Evolutionary conservation across 2,888 invertebrate genomes (phyloP).

Genomic region (Colostygia pectinataria): DNA sequence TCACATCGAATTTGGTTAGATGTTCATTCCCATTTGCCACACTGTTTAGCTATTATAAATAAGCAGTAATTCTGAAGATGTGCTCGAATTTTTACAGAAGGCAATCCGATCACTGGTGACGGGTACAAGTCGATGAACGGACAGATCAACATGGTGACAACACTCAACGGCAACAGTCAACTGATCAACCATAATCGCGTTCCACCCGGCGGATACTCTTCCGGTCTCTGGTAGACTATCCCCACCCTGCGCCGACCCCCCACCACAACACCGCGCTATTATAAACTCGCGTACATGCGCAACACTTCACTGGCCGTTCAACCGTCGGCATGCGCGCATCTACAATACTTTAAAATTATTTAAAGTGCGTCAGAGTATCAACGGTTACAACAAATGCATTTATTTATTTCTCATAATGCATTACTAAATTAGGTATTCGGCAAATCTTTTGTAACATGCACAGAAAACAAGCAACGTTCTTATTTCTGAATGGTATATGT

Average conservation of each 20-base stretch:
- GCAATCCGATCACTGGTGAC: conserved; percentile 83
- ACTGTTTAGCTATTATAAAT: background rate
- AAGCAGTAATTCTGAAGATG: conserved; percentile 5
- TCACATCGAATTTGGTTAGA: conserved; percentile 20
- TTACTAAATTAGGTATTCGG: conserved; percentile 58
- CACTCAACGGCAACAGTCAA: conserved; percentile 69
- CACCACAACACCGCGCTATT: conserved; percentile 36
- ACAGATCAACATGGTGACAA: conserved; percentile 80
- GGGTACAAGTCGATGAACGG: conserved; percentile 83
- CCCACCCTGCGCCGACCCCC: conserved; percentile 37
- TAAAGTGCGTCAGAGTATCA: conserved; percentile 35
- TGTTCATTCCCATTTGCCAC: conserved; percentile 22
- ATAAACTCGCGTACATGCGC: conserved; percentile 38
- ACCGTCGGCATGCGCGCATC: conserved; percentile 39
- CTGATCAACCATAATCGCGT: conserved; percentile 81
- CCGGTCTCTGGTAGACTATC: conserved; percentile 85
- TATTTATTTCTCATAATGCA: conserved; percentile 61
- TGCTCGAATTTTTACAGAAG: conserved; percentile 67
- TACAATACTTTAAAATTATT: conserved; percentile 37
- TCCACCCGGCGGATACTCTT: conserved; percentile 87
- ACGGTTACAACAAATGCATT: conserved; percentile 55
- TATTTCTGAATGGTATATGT: conserved; percentile 71
- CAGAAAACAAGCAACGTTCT: conserved; percentile 49
- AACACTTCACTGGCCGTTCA: conserved; percentile 25
- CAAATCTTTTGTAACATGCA: conserved; percentile 50